Base-by-base conservation (phyloP, 2,888 invertebrate genomes). In the Pemphredon lugubris region DNA sequence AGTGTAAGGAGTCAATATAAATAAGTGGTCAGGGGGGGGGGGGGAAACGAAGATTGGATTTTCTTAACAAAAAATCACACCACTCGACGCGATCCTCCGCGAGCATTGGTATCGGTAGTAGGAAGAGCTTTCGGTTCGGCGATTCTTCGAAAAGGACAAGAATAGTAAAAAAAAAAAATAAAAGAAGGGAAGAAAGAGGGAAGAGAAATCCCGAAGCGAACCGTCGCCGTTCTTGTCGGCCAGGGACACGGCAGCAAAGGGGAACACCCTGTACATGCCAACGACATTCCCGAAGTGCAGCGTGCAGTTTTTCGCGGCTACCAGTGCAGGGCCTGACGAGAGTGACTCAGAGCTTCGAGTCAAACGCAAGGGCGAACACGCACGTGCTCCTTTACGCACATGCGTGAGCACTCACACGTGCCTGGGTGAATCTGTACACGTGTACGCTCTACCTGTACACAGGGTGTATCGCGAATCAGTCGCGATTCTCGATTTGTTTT, bases 221-320 rank as follows among this genome's bases (percentile, higher is more conserved):
- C 58, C 75, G 71, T 78, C 79, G 75, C 78, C 77, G 79, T 84
- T 84, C 84, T 84, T 83, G 83, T 79, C 81, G 80, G 74, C 64
- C 71, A 48, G 67, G 66, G 73, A 72, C 73, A 73, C 66, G 68
- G 79, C 77, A 77, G 79, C 73, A 72, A 75, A 84, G 81, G 82
- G 82, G 83, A 84, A 84, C 84, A 85, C 81, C 82, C 84, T 82
- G 83, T 84, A 86, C 86, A 86, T 86, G 83, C 87, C 87, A 84
- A 86, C 87, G 86, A 84, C 88, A 88, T 88, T 88, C 87, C 83
- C 87, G 80, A 86, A 85, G 86, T 83, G 83, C 86, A 80, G 84
- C 79, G 84, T 67, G 83, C 84, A 87, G 86, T 88, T 88, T 88
- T 86, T 86, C 86, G 84, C 86, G 78, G 82, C 83, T 81, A 81